These are phyloP conservation scores for Pelobates cultripes DNA, from an alignment of 2,797 vertebrate species.

Conservation along the genomic window DNA sequence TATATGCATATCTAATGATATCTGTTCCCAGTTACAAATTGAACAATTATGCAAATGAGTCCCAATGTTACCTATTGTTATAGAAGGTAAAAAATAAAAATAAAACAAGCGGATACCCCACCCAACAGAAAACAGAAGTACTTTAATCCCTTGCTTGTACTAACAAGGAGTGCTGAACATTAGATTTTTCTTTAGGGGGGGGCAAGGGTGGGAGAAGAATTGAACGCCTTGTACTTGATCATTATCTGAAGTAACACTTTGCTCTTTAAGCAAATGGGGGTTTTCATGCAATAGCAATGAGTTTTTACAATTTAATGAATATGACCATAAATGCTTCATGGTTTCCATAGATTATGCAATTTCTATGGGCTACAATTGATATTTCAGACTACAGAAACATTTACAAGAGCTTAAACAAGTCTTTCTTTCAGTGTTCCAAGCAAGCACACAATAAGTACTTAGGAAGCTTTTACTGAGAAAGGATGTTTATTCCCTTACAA, in stretches of 20 bases:
- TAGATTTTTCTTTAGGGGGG: too few species aligned
- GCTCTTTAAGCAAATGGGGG: neutral
- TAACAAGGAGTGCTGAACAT: too few species aligned
- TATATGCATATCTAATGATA: too few species aligned
- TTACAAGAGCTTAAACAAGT: constrained; percentile 38
- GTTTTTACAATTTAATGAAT: constrained; percentile 5
- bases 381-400: constrained; percentile 43
- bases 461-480: constrained; percentile 42
- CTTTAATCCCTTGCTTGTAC: too few species aligned
- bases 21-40: neutral
- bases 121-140: too few species aligned
- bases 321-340: neutral
- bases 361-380: constrained; percentile 25
- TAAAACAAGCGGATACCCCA: too few species aligned
- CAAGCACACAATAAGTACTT: constrained; percentile 19
- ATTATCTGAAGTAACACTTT: neutral
- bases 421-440: constrained; percentile 17
- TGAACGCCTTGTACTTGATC: too few species aligned
- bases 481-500: constrained; percentile 41
- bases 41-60: neutral
- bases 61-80: too few species aligned
- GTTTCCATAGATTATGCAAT: constrained; percentile 17
- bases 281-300: neutral
- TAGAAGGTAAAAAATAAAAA: too few species aligned
- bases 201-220: too few species aligned